Percentiles rank a stretch among this genome's conserved stretches.
Evolutionary conservation across 2,888 invertebrate species (phyloP).

Genomic region (Aspidapion aeneum): DNA sequence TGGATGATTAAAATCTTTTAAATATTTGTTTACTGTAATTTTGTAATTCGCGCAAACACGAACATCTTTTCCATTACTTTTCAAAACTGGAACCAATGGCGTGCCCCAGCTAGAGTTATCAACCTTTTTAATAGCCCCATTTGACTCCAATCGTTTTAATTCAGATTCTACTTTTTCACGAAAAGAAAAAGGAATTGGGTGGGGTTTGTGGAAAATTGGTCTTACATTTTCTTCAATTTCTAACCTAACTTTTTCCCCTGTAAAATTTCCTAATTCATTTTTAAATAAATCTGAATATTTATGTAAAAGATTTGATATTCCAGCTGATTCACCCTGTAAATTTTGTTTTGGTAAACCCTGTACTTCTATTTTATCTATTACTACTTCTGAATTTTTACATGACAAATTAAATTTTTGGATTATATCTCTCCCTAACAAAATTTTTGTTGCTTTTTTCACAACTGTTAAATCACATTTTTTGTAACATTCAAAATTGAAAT

Average conservation of each 20-base stretch:
- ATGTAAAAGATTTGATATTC: too few species aligned
- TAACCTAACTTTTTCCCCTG: conserved; percentile 5
- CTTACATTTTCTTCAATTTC: conserved; percentile 1
- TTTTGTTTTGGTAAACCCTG: too few species aligned
- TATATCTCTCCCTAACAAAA: too few species aligned
- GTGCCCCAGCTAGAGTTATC: conserved; percentile 12
- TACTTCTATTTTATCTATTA: too few species aligned
- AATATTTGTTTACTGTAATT: conserved; percentile 29
- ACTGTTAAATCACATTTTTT: too few species aligned
- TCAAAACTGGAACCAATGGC: conserved; percentile 6
- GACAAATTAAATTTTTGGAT: too few species aligned
- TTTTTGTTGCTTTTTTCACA: too few species aligned
- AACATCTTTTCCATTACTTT: conserved; percentile 17
- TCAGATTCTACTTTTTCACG: neutral
- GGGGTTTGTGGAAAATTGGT: conserved; percentile 8
- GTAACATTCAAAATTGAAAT: too few species aligned
- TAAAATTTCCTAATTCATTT: too few species aligned
- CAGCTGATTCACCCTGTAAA: too few species aligned
- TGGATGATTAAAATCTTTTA: conserved; percentile 15
- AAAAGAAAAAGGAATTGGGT: conserved; percentile 6
- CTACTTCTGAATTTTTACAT: too few species aligned
- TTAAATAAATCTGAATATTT: too few species aligned
- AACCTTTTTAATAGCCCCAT: neutral
- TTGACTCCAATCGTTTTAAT: neutral
- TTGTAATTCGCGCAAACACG: conserved; percentile 30